phyloP scores from a whole-genome alignment of 2,113 vertebrate species.

The Nansenia antarctica region DNA sequence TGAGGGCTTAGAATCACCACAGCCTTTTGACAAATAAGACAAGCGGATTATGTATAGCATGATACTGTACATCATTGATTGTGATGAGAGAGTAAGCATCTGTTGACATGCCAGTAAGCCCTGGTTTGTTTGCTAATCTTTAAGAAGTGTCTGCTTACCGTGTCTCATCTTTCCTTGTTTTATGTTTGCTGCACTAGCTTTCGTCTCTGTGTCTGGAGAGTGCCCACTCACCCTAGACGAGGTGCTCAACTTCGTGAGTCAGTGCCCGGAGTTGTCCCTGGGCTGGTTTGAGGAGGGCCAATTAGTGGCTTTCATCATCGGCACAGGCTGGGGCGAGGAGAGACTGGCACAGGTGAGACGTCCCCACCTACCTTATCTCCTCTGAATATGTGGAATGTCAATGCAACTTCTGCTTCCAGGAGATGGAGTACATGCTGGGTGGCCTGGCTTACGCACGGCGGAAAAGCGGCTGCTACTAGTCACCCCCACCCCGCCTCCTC shows the following conservation, averaged over 20 bases:
- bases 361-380: too few species aligned
- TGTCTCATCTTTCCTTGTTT: background rate
- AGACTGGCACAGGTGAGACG: constrained; percentile 72
- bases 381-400: constrained; percentile 29
- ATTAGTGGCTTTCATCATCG: constrained; percentile 79
- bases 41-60: background rate
- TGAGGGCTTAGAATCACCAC: background rate
- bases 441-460: constrained; percentile 70
- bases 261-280: constrained; percentile 78
- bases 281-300: constrained; percentile 82
- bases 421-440: constrained; percentile 74
- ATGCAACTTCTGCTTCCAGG: constrained; percentile 66
- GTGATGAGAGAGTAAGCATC: background rate
- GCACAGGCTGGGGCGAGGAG: constrained; percentile 79
- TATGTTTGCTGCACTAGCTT: too few species aligned
- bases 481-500: background rate
- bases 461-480: constrained; percentile 70
- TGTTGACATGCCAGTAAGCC: background rate
- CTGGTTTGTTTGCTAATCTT: constrained; percentile 2
- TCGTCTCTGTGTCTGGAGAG: constrained; percentile 79
- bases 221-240: constrained; percentile 78
- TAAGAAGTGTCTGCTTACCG: background rate
- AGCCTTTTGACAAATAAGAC: background rate
- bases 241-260: constrained; percentile 73
- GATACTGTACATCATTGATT: too few species aligned